Evolutionary conservation across 2,797 vertebrate genomes (phyloP), one percentile per base, ranked within the genome.

Genomic region (Sphaeramia orbicularis): DNA sequence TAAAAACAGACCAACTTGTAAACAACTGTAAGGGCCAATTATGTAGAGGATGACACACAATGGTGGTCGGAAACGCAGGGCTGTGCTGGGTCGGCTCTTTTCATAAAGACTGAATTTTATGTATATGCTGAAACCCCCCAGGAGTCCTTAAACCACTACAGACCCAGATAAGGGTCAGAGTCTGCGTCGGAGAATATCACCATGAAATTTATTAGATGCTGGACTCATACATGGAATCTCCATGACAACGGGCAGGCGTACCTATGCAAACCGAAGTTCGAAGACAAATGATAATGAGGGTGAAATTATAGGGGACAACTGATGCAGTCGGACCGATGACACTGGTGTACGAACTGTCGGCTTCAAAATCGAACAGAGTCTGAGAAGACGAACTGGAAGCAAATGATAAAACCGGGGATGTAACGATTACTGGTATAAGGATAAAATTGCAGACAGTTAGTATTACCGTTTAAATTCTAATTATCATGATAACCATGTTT

Each of bases 1-100:
- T 7, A 66, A 69, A 84, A 70, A 40, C 55, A 36, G 4, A 11
- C 16, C 38, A 61, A 43, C 35, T 49, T 74, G 65, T 83, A 84
- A 80, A 81, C 72, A 81, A 68, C 54, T 51, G 70, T 79, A 60
- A 83, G 70, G 76, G 75, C 74, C 71, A 85, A 87, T 90, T 87
- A 86, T 71, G 62, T 14, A 47, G 24, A n/a, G 41, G 1, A 38
- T 60, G 73, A 66, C 18, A 19, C 52, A 30, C 10, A 48, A 43
- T 21, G 14, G n/a, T n/a, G n/a, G n/a, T n/a, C n/a, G n/a, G n/a
- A n/a, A n/a, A n/a, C n/a, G n/a, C n/a, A n/a, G n/a, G n/a, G n/a
- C n/a, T n/a, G n/a, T 18, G 53, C 53, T 73, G 38, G 44, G 36
- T 21, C 32, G 14, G 47, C 19, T 49, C 45, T 47, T 42, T 45